A percentile compares a stretch with the other conserved stretches of the same genome.
phyloP scores from a whole-genome alignment of 2,113 vertebrate genomes.

The Elaphurus davidianus region DNA sequence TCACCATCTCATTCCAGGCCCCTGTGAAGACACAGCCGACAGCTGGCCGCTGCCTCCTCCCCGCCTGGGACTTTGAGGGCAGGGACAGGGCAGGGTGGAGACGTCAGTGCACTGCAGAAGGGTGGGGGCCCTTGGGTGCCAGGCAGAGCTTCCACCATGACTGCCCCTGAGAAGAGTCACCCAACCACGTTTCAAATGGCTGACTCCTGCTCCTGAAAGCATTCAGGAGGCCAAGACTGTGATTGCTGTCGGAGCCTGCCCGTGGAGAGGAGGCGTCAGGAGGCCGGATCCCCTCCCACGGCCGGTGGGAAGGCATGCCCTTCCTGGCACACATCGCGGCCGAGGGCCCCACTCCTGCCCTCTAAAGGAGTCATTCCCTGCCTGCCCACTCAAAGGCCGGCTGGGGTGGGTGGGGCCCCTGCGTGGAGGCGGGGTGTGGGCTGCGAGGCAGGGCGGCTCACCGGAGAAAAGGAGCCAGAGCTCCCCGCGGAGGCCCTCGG shows the following conservation, averaged over 20 bases:
- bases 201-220: neutral
- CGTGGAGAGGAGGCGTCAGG: too few species aligned
- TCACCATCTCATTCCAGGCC: slow-evolving; percentile 95
- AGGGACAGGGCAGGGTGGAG: neutral
- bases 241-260: neutral
- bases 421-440: fast-evolving
- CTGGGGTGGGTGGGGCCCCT: fast-evolving
- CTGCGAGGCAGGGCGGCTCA: slow-evolving; percentile 5
- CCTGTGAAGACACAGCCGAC: slow-evolving; percentile 80
- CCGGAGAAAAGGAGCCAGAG: slow-evolving; percentile 96
- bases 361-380: neutral
- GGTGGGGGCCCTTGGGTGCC: neutral
- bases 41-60: neutral
- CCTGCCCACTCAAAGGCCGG: neutral
- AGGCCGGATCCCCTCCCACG: too few species aligned
- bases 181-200: neutral
- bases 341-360: neutral
- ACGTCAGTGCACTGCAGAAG: neutral
- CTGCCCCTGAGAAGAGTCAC: neutral
- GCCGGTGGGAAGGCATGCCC: fast-evolving
- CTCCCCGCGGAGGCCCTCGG: slow-evolving; percentile 93
- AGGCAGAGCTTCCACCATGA: neutral
- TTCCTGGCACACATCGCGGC: neutral
- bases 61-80: too few species aligned
- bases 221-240: neutral